These are phyloP conservation scores for Hecatera dysodea DNA, from an alignment of 2,888 invertebrate genomes.

Conservation along the genomic window DNA sequence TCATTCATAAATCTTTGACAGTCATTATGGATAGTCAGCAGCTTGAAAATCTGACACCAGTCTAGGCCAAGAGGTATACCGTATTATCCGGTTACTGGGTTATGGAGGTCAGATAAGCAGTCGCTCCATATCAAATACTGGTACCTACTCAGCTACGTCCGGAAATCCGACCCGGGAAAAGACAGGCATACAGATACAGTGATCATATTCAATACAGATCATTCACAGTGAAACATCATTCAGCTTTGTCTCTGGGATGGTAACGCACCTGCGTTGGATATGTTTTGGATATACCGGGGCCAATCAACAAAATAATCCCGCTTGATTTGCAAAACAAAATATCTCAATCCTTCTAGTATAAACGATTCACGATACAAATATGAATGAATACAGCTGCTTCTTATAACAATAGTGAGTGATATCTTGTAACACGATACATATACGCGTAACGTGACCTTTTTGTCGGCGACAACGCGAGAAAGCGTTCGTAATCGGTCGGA, in stretches of 20 bases:
- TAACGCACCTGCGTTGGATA: not conserved
- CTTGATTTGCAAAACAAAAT: constrained; percentile 1
- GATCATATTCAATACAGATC: not conserved
- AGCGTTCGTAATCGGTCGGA: constrained; percentile 38
- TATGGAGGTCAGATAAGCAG: too few species aligned
- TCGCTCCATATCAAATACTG: too few species aligned
- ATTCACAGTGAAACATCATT: not conserved
- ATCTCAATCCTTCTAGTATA: not conserved
- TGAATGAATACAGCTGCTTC: constrained; percentile 26
- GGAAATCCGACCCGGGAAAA: too few species aligned
- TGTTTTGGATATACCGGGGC: not conserved
- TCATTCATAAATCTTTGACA: too few species aligned
- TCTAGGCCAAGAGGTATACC: too few species aligned
- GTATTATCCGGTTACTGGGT: too few species aligned
- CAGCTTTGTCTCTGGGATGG: not conserved
- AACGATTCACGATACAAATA: constrained; percentile 20
- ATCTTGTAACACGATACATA: constrained; percentile 31
- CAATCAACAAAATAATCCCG: not conserved
- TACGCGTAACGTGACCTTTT: constrained; percentile 48
- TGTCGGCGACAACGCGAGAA: constrained; percentile 37
- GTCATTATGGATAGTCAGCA: too few species aligned
- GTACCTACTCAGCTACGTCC: too few species aligned
- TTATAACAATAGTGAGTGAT: constrained; percentile 40
- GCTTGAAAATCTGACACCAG: too few species aligned
- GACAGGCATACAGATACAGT: too few species aligned